Evolutionary conservation across 2,113 vertebrate genomes (phyloP).

Genomic region (Trematomus loennbergii): DNA sequence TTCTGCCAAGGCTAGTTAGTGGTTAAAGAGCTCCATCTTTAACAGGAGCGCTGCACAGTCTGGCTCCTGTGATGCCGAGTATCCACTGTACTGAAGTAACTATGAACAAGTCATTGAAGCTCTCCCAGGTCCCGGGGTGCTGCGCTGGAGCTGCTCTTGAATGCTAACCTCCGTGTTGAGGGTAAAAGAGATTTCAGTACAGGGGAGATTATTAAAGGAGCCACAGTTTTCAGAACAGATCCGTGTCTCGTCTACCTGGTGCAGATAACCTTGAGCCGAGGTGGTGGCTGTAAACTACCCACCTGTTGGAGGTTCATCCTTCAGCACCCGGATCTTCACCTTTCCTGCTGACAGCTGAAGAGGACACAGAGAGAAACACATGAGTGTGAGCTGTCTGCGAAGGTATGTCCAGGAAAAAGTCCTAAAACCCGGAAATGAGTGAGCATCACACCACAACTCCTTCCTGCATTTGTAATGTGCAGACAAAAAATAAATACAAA

Average conservation of each 20-base stretch:
- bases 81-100: constrained; percentile 6
- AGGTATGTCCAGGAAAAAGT: not conserved
- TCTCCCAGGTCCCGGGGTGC: constrained; percentile 2
- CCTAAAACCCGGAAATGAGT: no score
- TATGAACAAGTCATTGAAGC: constrained; percentile 3
- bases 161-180: constrained; percentile 14
- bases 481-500: no score
- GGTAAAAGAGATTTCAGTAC: constrained; percentile 1
- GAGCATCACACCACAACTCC: no score
- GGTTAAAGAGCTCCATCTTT: constrained; percentile 20
- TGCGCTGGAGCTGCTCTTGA: constrained; percentile 8
- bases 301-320: constrained; percentile 81
- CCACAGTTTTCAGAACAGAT: not conserved
- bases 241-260: constrained; percentile 1
- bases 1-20: constrained; percentile 8
- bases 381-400: not conserved
- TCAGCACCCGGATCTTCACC: constrained; percentile 89
- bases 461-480: no score
- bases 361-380: constrained; percentile 40
- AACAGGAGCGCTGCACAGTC: constrained; percentile 12
- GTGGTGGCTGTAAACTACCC: constrained; percentile 43
- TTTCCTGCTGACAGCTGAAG: constrained; percentile 87
- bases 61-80: not conserved
- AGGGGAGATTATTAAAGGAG: not conserved
- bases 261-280: constrained; percentile 11